phyloP scores from a whole-genome alignment of 1,140 invertebrate genomes.

The Drosophila nebulosa region DNA sequence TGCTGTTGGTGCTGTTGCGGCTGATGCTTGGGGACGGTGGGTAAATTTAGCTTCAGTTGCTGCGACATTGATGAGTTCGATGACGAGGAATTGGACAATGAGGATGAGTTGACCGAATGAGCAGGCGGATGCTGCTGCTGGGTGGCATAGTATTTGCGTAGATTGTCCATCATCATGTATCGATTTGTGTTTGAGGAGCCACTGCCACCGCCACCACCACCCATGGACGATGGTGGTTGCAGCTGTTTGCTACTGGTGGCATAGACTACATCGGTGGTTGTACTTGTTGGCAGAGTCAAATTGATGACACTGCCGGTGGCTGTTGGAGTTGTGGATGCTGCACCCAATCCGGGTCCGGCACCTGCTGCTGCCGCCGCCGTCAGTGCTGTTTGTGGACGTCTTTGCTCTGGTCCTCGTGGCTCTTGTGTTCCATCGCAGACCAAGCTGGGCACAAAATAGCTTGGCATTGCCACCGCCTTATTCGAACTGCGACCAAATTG shows the following conservation, averaged over 20 bases:
- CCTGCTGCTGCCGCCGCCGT: constrained; percentile 5
- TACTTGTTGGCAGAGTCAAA: constrained; percentile 29
- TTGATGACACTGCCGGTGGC: constrained; percentile 39
- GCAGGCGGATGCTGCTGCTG: constrained; percentile 74
- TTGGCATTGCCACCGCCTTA: background rate
- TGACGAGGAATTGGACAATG: constrained; percentile 73
- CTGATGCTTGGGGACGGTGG: constrained; percentile 27
- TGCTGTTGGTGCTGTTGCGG: constrained; percentile 41
- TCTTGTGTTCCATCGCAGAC: background rate
- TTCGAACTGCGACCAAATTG: constrained; percentile 54
- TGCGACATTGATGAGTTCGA: constrained; percentile 76
- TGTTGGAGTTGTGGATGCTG: constrained; percentile 29
- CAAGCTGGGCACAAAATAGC: background rate
- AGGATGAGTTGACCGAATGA: constrained; percentile 74
- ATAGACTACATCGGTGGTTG: constrained; percentile 46
- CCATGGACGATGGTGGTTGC: constrained; percentile 5
- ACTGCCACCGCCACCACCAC: background rate
- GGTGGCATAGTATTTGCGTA: constrained; percentile 75
- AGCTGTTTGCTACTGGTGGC: constrained; percentile 66
- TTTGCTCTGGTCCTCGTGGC: constrained; percentile 12
- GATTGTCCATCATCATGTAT: constrained; percentile 70
- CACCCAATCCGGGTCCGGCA: no score
- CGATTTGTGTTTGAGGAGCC: constrained; percentile 42
- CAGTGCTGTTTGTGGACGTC: constrained; percentile 10
- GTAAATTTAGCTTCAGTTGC: constrained; percentile 39